A percentile compares a stretch with the other conserved stretches of the same genome.
Conservation (phyloP, 2,797 vertebrate genomes). For the Sebastes elongatus region DNA sequence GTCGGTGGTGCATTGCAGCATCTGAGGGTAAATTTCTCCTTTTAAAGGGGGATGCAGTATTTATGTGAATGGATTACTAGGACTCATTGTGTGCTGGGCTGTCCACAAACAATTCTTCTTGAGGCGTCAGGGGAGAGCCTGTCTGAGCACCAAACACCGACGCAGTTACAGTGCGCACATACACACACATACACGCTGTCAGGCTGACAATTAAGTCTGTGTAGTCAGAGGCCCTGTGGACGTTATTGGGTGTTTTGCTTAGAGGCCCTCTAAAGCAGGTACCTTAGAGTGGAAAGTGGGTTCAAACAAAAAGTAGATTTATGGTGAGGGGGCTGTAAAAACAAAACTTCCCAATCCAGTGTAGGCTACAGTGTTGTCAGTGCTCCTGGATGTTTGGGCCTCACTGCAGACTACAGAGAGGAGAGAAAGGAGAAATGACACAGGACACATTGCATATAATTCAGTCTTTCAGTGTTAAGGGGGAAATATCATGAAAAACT, state of each 20-base stretch:
- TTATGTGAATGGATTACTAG: constrained; percentile 65
- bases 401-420: constrained; percentile 3
- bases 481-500: neutral
- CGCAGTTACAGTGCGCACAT: neutral
- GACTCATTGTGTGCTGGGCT: constrained; percentile 54
- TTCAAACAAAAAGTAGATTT: constrained; percentile 22
- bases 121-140: constrained; percentile 39
- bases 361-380: neutral
- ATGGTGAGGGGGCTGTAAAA: neutral
- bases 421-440: constrained; percentile 1
- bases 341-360: neutral
- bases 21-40: constrained; percentile 43
- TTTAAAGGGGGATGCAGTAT: constrained; percentile 59
- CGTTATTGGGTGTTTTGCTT: constrained; percentile 16
- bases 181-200: constrained; percentile 13
- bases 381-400: constrained; percentile 25
- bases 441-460: neutral
- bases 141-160: constrained; percentile 22
- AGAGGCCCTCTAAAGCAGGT: constrained; percentile 15
- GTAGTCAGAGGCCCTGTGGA: constrained; percentile 20
- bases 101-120: constrained; percentile 61
- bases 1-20: constrained; percentile 59
- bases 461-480: constrained; percentile 15
- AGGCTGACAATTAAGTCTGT: constrained; percentile 40
- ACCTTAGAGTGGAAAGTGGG: neutral